Evolutionary conservation across 2,888 invertebrate species (phyloP).

Genomic region (Agrochola circellaris): DNA sequence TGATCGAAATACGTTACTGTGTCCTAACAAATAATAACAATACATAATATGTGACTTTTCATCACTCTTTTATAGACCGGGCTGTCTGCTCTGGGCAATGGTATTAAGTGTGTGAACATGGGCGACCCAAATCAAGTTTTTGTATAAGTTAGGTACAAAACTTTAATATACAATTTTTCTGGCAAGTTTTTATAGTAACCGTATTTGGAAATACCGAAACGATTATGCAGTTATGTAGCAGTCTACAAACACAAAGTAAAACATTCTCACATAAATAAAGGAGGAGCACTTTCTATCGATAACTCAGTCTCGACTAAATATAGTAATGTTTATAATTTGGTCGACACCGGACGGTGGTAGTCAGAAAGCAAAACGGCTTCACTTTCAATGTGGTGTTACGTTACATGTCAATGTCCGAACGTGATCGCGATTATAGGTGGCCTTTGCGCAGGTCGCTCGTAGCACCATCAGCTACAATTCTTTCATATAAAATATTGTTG

Average conservation of each 20-base stretch:
- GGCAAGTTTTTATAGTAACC: not conserved
- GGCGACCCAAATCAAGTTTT: not conserved
- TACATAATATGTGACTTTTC: slow-evolving; percentile 6
- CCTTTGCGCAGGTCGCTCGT: slow-evolving; percentile 33
- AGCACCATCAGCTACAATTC: not conserved
- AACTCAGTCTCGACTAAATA: slow-evolving; percentile 64
- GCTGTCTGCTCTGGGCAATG: not conserved
- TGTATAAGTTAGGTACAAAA: not conserved
- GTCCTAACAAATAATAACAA: slow-evolving; percentile 8
- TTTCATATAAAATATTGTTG: not conserved
- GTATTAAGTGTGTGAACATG: not conserved
- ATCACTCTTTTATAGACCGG: not conserved
- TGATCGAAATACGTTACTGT: slow-evolving; percentile 7
- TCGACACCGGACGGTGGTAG: slow-evolving; percentile 68
- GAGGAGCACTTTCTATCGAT: slow-evolving; percentile 75
- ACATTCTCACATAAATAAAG: slow-evolving; percentile 26
- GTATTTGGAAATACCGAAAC: not conserved
- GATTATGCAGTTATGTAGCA: not conserved
- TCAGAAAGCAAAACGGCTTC: slow-evolving; percentile 87
- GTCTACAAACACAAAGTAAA: not conserved
- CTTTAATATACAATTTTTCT: not conserved
- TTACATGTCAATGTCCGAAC: slow-evolving; percentile 77
- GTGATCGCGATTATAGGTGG: slow-evolving; percentile 61
- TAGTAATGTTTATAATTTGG: slow-evolving; percentile 78
- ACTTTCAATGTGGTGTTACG: slow-evolving; percentile 80